These are phyloP conservation scores for Aspidapion aeneum DNA, from an alignment of 2,888 invertebrate genomes.

Conservation along the genomic window DNA sequence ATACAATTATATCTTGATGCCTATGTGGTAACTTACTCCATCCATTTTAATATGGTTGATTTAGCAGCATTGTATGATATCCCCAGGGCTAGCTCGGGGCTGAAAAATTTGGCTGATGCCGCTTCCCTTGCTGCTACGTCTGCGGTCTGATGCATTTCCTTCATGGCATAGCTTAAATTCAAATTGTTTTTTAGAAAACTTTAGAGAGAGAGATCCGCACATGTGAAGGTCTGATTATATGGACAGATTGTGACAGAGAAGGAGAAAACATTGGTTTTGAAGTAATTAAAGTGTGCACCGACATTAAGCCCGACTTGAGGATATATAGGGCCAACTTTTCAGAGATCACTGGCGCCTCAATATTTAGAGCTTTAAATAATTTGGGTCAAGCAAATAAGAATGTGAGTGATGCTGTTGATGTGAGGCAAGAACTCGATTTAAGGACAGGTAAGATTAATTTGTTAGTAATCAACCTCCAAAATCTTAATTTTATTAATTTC, in stretches of 20 bases:
- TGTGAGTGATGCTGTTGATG: constrained; percentile 47
- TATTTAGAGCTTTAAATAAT: constrained; percentile 75
- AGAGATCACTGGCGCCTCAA: constrained; percentile 87
- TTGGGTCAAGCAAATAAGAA: constrained; percentile 71
- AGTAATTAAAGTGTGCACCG: constrained; percentile 86
- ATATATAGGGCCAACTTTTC: constrained; percentile 91
- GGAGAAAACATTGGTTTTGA: constrained; percentile 99
- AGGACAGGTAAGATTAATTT: constrained; percentile 37
- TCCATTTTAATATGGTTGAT: no score
- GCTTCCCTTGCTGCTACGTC: background rate
- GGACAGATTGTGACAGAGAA: constrained; percentile 99
- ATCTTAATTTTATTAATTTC: background rate
- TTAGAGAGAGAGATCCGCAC: constrained; percentile 63
- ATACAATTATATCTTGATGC: no score
- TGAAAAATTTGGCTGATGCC: no score
- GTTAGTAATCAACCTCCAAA: background rate
- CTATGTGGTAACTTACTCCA: no score
- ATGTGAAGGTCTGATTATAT: constrained; percentile 82
- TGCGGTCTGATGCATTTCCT: no score
- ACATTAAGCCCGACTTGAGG: constrained; percentile 66
- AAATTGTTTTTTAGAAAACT: constrained; percentile 58
- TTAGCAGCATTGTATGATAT: no score
- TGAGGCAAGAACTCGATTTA: constrained; percentile 48
- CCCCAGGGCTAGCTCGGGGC: no score
- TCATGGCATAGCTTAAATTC: no score